Percentiles rank a stretch among this genome's conserved stretches.
These are phyloP conservation scores for Flabesymbios commensalis DNA, from an alignment of 2,888 invertebrate genomes.

Conservation along the genomic window DNA sequence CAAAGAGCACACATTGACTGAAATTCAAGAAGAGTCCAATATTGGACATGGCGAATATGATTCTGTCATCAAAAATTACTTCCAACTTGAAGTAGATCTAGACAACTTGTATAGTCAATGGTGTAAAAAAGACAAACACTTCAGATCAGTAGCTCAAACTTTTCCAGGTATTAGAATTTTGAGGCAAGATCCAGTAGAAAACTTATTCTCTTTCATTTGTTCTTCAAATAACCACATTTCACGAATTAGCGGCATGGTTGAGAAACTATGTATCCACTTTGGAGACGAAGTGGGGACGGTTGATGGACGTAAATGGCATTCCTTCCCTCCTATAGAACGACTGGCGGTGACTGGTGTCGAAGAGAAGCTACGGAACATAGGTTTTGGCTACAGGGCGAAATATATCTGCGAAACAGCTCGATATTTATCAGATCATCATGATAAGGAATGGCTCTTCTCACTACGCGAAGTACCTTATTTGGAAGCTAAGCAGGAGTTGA, in stretches of 20 bases:
- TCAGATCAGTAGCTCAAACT: constrained; percentile 68
- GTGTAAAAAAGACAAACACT: constrained; percentile 76
- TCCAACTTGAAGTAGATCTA: constrained; percentile 64
- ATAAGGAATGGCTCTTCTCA: constrained; percentile 73
- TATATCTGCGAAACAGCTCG: constrained; percentile 52
- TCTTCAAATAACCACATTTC: constrained; percentile 96
- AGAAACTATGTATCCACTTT: constrained; percentile 81
- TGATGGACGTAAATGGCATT: constrained; percentile 72
- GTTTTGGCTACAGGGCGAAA: constrained; percentile 46
- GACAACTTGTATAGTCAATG: constrained; percentile 75
- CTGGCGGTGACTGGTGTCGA: constrained; percentile 69
- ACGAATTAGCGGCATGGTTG: constrained; percentile 86
- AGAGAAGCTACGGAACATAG: constrained; percentile 69
- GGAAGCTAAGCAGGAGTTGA: constrained; percentile 75
- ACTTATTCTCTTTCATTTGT: constrained; percentile 93
- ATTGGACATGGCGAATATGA: too few relatives aligned
- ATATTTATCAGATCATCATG: constrained; percentile 72
- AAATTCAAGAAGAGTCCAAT: too few relatives aligned
- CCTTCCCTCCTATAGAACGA: constrained; percentile 73
- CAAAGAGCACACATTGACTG: too few relatives aligned
- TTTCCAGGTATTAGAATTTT: constrained; percentile 87
- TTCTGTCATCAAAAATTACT: constrained; percentile 26
- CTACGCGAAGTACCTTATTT: constrained; percentile 70
- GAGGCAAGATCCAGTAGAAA: constrained; percentile 88
- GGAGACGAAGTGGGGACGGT: constrained; percentile 74